phyloP scores from a whole-genome alignment of 2,888 invertebrate genomes.

The Cancer borealis region DNA sequence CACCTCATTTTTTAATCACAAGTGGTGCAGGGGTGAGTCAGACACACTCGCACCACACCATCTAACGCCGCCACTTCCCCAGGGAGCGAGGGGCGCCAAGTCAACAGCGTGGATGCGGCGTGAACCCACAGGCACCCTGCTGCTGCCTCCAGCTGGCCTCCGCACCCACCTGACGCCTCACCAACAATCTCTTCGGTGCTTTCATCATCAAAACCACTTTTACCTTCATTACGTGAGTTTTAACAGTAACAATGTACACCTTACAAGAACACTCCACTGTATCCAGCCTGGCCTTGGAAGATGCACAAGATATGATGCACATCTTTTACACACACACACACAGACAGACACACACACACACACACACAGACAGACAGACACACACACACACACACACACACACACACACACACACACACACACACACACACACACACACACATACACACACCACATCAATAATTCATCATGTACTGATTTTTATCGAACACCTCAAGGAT shows the following conservation, averaged over 20 bases:
- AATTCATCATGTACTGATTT: background rate
- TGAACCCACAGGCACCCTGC: background rate
- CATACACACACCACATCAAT: background rate
- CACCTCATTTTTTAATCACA: background rate
- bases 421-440: slow-evolving; percentile 37
- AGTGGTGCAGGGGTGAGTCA: background rate
- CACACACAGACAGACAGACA: background rate
- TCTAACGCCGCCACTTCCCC: background rate
- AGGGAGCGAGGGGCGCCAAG: background rate
- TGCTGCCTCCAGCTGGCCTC: background rate
- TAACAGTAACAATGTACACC: background rate
- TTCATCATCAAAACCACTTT: background rate
- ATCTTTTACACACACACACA: background rate
- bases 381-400: background rate
- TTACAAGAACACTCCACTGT: background rate
- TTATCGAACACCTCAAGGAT: background rate
- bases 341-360: background rate
- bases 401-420: background rate
- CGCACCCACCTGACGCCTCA: background rate
- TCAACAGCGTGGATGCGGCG: background rate
- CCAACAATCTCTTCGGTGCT: background rate
- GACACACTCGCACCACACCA: background rate
- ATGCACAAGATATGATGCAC: background rate
- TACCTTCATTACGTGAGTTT: slow-evolving; percentile 22
- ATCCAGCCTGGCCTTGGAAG: background rate